Percentiles rank a stretch among this genome's conserved stretches.
Evolutionary conservation across 1,140 invertebrate genomes (phyloP).

Genomic region (Penaeus japonicus): DNA sequence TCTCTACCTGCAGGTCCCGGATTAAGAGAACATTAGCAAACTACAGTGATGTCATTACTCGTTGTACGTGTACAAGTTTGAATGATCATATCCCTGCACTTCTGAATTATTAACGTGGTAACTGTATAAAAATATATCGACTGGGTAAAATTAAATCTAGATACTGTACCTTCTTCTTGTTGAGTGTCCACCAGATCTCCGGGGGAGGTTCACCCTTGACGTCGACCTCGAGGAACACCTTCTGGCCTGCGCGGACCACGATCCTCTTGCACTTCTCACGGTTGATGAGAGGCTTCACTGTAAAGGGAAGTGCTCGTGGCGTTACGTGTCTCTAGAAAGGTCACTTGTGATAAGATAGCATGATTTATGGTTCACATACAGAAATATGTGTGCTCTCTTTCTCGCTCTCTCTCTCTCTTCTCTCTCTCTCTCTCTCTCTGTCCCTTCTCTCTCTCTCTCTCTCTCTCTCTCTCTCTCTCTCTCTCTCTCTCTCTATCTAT

Average conservation of each 20-base stretch:
- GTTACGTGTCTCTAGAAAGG: neutral
- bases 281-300: slow-evolving; percentile 91
- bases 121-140: neutral
- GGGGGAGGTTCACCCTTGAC: slow-evolving; percentile 95
- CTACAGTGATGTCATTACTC: neutral
- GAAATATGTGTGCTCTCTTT: no score
- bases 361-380: no score
- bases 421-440: no score
- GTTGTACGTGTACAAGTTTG: no score
- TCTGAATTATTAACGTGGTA: neutral
- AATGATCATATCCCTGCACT: no score
- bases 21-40: no score
- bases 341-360: no score
- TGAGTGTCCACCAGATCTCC: slow-evolving; percentile 87
- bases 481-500: no score
- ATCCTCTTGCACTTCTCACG: slow-evolving; percentile 89
- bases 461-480: no score
- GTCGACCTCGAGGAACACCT: slow-evolving; percentile 89
- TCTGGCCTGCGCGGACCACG: slow-evolving; percentile 88
- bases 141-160: no score
- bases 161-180: slow-evolving; percentile 68
- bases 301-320: neutral
- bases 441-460: no score
- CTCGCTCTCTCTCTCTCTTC: no score
- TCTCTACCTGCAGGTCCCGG: slow-evolving; percentile 65